phyloP scores from a whole-genome alignment of 1,140 invertebrate species.

The Lepidostoma basale region DNA sequence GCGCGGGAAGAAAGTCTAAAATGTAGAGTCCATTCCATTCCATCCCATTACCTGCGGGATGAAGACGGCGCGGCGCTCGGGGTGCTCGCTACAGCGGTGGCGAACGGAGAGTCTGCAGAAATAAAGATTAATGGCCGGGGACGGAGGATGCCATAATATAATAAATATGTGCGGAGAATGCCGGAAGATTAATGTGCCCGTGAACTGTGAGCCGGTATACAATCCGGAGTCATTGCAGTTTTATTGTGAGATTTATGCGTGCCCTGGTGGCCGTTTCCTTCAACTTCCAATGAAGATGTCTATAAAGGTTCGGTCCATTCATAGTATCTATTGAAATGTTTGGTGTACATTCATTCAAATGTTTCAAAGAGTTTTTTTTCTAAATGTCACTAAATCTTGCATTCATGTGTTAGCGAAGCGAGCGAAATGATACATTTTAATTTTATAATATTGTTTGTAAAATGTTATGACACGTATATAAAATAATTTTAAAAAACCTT shows the following conservation, averaged over 20 bases:
- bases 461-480: too few relatives aligned
- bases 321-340: too few relatives aligned
- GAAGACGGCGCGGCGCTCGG: constrained; percentile 18
- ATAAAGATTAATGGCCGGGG: constrained; percentile 28
- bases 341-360: too few relatives aligned
- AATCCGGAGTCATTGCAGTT: constrained; percentile 1
- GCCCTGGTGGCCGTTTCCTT: constrained; percentile 2
- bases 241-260: constrained; percentile 9
- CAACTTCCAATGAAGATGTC: constrained; percentile 10
- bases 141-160: constrained; percentile 17
- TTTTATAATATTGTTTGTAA: too few relatives aligned
- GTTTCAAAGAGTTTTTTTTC: too few relatives aligned
- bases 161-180: constrained; percentile 27
- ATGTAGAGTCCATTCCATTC: too few relatives aligned
- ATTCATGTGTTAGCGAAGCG: too few relatives aligned
- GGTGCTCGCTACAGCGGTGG: background rate
- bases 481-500: too few relatives aligned
- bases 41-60: constrained; percentile 25
- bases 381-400: too few relatives aligned
- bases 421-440: too few relatives aligned
- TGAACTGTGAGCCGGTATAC: background rate
- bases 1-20: background rate
- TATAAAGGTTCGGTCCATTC: constrained; percentile 15
- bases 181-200: constrained; percentile 12
- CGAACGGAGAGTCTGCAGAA: constrained; percentile 20